Evolutionary conservation across 2,888 invertebrate genomes (phyloP), one percentile per base, ranked within the genome.

Genomic region (Tachina fera): DNA sequence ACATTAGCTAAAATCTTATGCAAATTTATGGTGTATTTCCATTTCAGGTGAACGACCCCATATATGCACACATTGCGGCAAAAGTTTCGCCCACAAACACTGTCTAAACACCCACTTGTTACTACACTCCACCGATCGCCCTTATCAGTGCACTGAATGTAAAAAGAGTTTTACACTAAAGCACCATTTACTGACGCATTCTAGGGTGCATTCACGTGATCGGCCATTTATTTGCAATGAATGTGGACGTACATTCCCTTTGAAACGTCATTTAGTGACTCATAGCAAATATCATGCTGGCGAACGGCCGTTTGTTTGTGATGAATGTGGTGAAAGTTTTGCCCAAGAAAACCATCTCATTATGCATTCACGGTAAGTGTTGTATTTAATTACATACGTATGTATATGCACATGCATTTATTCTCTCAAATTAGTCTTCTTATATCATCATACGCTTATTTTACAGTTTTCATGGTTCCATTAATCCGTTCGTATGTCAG

Each of bases 401-500:
- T 41, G 1, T 5, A 31, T 6, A 58, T 61, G 14, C 6, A 19
- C 9, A 65, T 41, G 1, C 31, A 9, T 41, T 75, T 72, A 8
- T 63, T 14, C 31, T 63, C 45, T 14, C n/a, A 51, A 51, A 16
- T 16, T 16, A 9, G n/a, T 6, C 6, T n/a, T 16, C 6, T 58
- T 4, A 6, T 61, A 8, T 39, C 16, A 9, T 58, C 1, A 39
- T 58, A 14, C 22, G 1, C 43, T 72, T 61, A 49, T 78, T 51
- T 87, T 87, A 1, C 79, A 92, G 98, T 87, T 98, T 98, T 93
- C 98, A 98, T 93, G 98, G 98, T n/a, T 98, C 98, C 9, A 95
- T 98, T 90, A 97, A 98, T 90, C 98, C 99, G 13, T 99, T 98
- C 93, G 96, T 96, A 88, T 99, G 99, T 93, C 95, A 96, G 75